Evolutionary conservation across 2,113 vertebrate species (phyloP).

Genomic region (Labrus mixtus): DNA sequence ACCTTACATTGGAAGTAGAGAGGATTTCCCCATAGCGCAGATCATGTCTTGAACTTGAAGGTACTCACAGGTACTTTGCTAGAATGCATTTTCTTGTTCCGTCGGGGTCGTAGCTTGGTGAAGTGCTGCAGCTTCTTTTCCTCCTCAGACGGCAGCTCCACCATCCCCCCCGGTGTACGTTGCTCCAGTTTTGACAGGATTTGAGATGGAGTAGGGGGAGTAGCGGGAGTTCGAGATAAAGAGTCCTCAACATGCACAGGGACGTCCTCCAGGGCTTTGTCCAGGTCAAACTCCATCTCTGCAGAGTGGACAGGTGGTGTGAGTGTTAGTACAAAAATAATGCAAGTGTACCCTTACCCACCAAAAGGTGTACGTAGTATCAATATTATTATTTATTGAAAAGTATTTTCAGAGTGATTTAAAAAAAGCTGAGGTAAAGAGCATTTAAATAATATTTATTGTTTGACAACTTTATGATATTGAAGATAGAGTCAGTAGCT

Average conservation of each 20-base stretch:
- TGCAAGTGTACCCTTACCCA: not conserved
- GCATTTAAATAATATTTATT: rapidly evolving
- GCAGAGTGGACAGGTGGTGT: conserved; percentile 4
- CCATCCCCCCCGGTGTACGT: conserved; percentile 85
- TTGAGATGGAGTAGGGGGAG: conserved; percentile 71
- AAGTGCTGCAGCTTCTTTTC: conserved; percentile 95
- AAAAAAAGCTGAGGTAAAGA: too few relatives aligned
- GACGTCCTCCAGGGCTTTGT: conserved; percentile 95
- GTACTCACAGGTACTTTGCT: conserved; percentile 91
- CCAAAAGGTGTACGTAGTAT: not conserved
- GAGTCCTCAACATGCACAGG: conserved; percentile 91
- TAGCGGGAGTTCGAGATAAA: conserved; percentile 85
- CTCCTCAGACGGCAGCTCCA: conserved; percentile 94
- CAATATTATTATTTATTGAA: too few relatives aligned
- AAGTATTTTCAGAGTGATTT: too few relatives aligned
- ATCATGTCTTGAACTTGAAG: not conserved
- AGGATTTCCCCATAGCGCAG: too few relatives aligned
- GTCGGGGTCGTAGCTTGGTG: conserved; percentile 93
- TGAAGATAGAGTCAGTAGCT: too few relatives aligned
- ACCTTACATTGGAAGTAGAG: too few relatives aligned
- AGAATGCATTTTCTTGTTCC: conserved; percentile 93
- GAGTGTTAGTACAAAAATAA: conserved; percentile 1
- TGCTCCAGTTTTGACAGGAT: conserved; percentile 83
- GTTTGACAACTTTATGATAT: too few relatives aligned
- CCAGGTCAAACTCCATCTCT: conserved; percentile 99